phyloP scores from a whole-genome alignment of 2,888 invertebrate species.

The Drosophila birchii region DNA sequence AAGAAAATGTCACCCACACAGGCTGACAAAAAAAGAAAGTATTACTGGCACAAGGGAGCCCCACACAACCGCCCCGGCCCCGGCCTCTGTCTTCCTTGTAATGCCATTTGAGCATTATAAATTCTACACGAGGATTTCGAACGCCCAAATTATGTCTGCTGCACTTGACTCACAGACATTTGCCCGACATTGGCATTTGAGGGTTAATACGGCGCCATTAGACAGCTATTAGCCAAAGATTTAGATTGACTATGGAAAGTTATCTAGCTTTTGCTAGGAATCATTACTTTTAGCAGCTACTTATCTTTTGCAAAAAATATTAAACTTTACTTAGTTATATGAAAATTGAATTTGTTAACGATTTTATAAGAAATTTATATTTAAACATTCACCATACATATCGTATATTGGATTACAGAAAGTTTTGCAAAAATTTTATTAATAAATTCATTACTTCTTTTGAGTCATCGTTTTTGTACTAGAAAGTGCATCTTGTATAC shows the following conservation, averaged over 20 bases:
- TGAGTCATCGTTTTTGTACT: too few species aligned
- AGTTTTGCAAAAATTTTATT: too few species aligned
- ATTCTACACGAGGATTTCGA: constrained; percentile 59
- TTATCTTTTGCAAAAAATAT: too few species aligned
- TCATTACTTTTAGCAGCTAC: neutral
- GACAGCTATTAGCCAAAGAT: constrained; percentile 24
- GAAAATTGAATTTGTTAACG: neutral
- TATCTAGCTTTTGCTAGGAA: neutral
- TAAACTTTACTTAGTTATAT: neutral
- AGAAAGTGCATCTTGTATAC: too few species aligned
- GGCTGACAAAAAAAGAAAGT: constrained; percentile 40
- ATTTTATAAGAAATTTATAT: too few species aligned
- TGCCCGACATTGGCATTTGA: neutral
- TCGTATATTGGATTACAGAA: too few species aligned
- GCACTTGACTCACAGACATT: constrained; percentile 47
- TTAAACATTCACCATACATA: too few species aligned
- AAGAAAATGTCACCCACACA: constrained; percentile 64
- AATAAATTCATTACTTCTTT: too few species aligned
- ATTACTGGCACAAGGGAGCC: constrained; percentile 36
- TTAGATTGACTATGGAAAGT: constrained; percentile 9
- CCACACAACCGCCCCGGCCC: neutral
- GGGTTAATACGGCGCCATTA: constrained; percentile 8
- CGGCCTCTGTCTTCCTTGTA: constrained; percentile 27
- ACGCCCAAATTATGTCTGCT: constrained; percentile 65
- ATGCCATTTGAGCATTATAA: constrained; percentile 53